A percentile compares a stretch with the other conserved stretches of the same genome.
Conservation (phyloP, 2,113 vertebrate species). For the Oncorhynchus masou region DNA sequence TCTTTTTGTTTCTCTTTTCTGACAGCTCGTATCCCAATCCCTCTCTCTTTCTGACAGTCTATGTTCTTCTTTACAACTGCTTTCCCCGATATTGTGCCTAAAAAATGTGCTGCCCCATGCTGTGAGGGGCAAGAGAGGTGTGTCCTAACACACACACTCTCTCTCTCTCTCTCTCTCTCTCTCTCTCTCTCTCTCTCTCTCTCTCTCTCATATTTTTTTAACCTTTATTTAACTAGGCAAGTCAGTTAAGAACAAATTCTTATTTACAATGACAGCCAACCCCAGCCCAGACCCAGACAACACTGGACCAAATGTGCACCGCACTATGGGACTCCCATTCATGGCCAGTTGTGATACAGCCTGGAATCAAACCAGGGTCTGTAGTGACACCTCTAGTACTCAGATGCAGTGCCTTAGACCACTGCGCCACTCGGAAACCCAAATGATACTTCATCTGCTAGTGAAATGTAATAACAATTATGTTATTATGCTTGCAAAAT, state of each 20-base stretch:
- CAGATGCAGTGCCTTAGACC: too few species aligned
- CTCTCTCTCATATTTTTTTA: not conserved
- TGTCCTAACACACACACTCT: constrained; percentile 17
- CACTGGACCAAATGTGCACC: too few species aligned
- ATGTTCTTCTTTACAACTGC: not conserved
- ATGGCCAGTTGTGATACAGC: too few species aligned
- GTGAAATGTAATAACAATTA: not conserved
- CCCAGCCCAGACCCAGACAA: too few species aligned
- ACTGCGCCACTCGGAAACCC: too few species aligned
- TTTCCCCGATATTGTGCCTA: constrained; percentile 2
- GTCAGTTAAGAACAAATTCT: too few species aligned
- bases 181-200: not conserved
- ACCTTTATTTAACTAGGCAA: too few species aligned
- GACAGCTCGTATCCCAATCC: not conserved
- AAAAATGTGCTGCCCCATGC: constrained; percentile 34
- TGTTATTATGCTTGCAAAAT: too few species aligned
- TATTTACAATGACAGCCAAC: too few species aligned
- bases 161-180: not conserved
- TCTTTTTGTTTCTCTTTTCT: constrained; percentile 9
- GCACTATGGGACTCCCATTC: too few species aligned
- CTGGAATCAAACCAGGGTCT: too few species aligned
- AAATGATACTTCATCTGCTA: not conserved
- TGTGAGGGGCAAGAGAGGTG: constrained; percentile 23
- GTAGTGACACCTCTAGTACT: too few species aligned
- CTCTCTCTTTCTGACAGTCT: not conserved